Evolutionary conservation across 2,797 vertebrate genomes (phyloP).

Genomic region (Anguilla obscura): DNA sequence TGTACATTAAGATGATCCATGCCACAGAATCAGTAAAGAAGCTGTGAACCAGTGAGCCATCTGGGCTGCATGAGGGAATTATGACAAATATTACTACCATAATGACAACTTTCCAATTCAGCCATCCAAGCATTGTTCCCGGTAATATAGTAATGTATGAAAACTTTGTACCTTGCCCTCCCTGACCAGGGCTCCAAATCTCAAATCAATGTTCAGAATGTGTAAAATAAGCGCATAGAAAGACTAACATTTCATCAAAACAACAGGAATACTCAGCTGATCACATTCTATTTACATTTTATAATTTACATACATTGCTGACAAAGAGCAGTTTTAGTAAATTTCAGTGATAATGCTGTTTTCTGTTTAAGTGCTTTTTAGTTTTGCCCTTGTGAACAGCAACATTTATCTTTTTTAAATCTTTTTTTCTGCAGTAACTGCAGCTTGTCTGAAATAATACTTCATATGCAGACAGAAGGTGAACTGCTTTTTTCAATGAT

Average conservation of each 20-base stretch:
- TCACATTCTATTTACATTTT: conserved; percentile 34
- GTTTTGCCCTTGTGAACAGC: not conserved
- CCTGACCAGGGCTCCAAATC: not conserved
- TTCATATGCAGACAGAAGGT: not conserved
- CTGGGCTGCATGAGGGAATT: not conserved
- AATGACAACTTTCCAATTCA: not conserved
- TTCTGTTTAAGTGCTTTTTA: conserved; percentile 28
- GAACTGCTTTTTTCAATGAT: not conserved
- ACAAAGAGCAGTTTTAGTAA: conserved; percentile 20
- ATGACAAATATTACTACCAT: not conserved
- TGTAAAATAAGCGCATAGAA: conserved; percentile 7
- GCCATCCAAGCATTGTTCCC: not conserved
- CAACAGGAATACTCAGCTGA: conserved; percentile 26
- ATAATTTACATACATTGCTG: conserved; percentile 31
- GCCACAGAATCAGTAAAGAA: not conserved
- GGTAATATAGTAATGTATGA: not conserved
- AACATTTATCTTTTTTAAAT: not conserved
- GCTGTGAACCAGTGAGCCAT: conserved; percentile 3
- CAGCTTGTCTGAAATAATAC: not conserved
- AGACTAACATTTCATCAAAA: conserved; percentile 23
- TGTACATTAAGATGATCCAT: not conserved
- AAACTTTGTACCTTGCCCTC: not conserved
- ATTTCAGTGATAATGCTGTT: conserved; percentile 27
- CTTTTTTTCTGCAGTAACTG: not conserved
- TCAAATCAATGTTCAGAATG: not conserved